These are phyloP conservation scores for Neodiprion lecontei DNA, from an alignment of 1,140 invertebrate genomes.

Conservation along the genomic window DNA sequence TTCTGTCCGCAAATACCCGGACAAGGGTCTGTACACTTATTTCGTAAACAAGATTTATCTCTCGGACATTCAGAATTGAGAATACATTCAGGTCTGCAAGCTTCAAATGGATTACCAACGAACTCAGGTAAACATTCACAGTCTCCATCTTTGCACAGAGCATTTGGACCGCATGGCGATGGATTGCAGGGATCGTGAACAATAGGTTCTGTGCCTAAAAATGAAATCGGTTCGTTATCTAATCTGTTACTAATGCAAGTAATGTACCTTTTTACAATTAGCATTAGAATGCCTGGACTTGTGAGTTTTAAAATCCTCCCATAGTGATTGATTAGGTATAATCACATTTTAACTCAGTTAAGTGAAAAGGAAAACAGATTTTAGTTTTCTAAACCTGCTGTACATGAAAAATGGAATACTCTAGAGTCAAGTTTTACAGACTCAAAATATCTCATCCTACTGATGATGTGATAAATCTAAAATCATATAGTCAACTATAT, in stretches of 20 bases:
- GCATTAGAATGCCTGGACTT: too few species aligned
- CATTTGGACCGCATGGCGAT: conserved; percentile 82
- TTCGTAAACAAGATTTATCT: conserved; percentile 80
- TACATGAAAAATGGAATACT: too few species aligned
- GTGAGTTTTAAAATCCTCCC: too few species aligned
- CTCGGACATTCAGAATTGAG: conserved; percentile 81
- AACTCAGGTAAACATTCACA: conserved; percentile 78
- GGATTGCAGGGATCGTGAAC: conserved; percentile 76
- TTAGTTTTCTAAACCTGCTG: too few species aligned
- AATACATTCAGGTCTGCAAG: conserved; percentile 82
- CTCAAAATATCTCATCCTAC: too few species aligned
- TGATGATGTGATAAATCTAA: too few species aligned
- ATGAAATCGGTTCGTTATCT: conserved; percentile 23
- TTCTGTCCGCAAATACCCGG: conserved; percentile 83
- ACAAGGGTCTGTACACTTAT: conserved; percentile 84
- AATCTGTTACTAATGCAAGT: background rate
- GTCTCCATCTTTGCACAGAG: conserved; percentile 70
- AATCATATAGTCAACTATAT: too few species aligned
- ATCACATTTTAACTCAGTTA: too few species aligned
- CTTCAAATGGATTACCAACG: conserved; percentile 81
- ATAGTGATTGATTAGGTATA: too few species aligned
- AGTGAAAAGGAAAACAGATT: too few species aligned
- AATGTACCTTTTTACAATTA: conserved; percentile 20
- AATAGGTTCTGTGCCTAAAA: conserved; percentile 44
- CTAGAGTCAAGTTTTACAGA: too few species aligned